Evolutionary conservation across 2,113 vertebrate species (phyloP), one percentile per base, ranked within the genome.

Genomic region (Physeter macrocephalus): DNA sequence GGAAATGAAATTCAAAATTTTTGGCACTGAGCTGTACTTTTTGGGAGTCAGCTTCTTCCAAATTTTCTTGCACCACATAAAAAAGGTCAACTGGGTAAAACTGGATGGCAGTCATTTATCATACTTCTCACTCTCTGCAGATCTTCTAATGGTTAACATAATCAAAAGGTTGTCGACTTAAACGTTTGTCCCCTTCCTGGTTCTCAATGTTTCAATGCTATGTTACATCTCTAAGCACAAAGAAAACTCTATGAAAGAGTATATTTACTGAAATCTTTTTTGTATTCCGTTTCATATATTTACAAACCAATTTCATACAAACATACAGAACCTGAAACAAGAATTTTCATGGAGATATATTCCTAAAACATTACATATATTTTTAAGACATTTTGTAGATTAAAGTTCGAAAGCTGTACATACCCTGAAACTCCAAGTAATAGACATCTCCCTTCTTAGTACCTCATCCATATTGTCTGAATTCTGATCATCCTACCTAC

Each of bases 1-100:
- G 89, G 78, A 98, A 97, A 98, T 93, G 54, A 96, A 98, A 98
- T 97, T 97, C 95, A 98, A n/a, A 96, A 93, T 90, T 97, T 92
- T 62, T 92, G 54, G 69, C 94, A 96, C 78, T 41, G 71, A 92
- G 43, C 66, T 96, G 25, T 97, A 64, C 71, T 95, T 93, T 97
- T 62, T 69, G 59, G 96, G 64, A 88, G 84, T 64, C 3, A 14
- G 54, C 34, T 69, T 95, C 86, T 93, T 97, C 64, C 34, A 81
- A 69, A 78, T 96, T 96, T 96, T 94, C 66, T 83, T 75, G 49
- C 31, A 43, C 82, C 61, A 41, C 34, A 86, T 80, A 85, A 96
- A 95, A 97, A 98, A 96, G 96, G 97, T 96, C 93, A 97, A 69
- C 94, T 74, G 81, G 84, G 88, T 96, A 94, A 90, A 94, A 74